Evolutionary conservation across 1,140 invertebrate genomes (phyloP).

Genomic region (Battus philenor): DNA sequence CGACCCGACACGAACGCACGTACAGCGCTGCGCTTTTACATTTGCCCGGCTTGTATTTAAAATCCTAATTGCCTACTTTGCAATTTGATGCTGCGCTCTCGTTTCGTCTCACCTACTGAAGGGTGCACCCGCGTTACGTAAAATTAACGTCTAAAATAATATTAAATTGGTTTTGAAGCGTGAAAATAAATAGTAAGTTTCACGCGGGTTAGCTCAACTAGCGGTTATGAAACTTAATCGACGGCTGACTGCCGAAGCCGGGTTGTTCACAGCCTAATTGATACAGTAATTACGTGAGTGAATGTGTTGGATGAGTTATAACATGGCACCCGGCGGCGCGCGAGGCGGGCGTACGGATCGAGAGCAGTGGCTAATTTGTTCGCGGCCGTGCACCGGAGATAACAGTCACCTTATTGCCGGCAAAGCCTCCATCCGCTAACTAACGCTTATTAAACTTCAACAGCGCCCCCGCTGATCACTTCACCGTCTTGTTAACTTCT

Average conservation of each 20-base stretch:
- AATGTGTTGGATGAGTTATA: constrained; percentile 32
- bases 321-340: constrained; percentile 24
- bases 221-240: constrained; percentile 24
- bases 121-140: constrained; percentile 1
- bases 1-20: constrained; percentile 59
- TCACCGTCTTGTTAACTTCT: constrained; percentile 70
- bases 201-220: neutral
- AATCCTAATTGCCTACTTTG: constrained; percentile 44
- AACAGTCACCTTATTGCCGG: constrained; percentile 61
- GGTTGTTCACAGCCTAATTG: constrained; percentile 39
- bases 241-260: constrained; percentile 27
- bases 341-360: constrained; percentile 30
- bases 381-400: constrained; percentile 57
- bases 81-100: constrained; percentile 23
- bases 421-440: constrained; percentile 52
- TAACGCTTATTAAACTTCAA: constrained; percentile 74
- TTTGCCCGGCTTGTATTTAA: constrained; percentile 43
- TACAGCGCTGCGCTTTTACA: constrained; percentile 61
- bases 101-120: constrained; percentile 1
- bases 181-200: neutral
- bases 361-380: constrained; percentile 49
- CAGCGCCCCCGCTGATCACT: constrained; percentile 70
- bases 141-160: constrained; percentile 7
- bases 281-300: constrained; percentile 34
- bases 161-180: constrained; percentile 3